phyloP scores from a whole-genome alignment of 2,797 vertebrate species.

The Onychomys torridus region DNA sequence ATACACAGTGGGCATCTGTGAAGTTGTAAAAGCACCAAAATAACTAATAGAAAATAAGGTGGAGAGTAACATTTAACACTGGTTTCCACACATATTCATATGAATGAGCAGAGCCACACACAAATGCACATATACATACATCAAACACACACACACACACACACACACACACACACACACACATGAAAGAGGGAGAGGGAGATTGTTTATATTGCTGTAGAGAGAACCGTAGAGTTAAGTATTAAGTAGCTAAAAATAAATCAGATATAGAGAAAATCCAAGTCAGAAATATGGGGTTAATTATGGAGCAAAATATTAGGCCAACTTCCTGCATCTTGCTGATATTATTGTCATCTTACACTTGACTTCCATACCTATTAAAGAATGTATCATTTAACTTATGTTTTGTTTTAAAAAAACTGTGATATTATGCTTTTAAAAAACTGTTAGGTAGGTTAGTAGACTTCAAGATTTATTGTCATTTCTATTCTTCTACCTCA shows the following conservation, averaged over 20 bases:
- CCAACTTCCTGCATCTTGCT: not conserved
- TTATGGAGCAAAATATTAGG: not conserved
- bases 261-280: not conserved
- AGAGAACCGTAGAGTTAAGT: not conserved
- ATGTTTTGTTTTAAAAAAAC: not conserved
- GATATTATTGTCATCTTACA: not conserved
- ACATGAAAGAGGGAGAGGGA: not conserved
- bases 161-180: not conserved
- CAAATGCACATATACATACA: not conserved
- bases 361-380: not conserved
- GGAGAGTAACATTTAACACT: not conserved
- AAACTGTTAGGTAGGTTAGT: not conserved
- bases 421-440: not conserved
- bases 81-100: not conserved
- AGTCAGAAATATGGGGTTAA: not conserved
- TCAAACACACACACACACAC: not conserved
- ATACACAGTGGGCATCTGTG: not conserved
- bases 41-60: not conserved
- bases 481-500: not conserved
- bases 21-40: not conserved
- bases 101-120: not conserved
- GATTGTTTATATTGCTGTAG: not conserved
- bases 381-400: not conserved
- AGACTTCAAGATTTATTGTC: constrained; percentile 40
- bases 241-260: constrained; percentile 4